phyloP scores from a whole-genome alignment of 2,797 vertebrate species.

The Pipistrellus pipistrellus region DNA sequence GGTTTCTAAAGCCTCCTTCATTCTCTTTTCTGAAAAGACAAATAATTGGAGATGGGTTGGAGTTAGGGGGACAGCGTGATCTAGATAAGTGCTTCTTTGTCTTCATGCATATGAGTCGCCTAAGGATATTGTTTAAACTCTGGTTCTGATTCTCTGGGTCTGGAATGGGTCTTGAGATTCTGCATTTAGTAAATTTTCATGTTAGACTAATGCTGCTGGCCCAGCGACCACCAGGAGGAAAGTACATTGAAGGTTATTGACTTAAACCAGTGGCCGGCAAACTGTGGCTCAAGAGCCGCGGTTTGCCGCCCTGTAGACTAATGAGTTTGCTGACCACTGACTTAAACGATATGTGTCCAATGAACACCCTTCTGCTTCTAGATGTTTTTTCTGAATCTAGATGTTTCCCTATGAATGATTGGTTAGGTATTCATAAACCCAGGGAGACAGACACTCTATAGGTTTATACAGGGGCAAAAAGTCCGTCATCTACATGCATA shows the following conservation, averaged over 20 bases:
- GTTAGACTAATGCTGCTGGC: not conserved
- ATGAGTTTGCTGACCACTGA: not conserved
- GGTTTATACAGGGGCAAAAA: not conserved
- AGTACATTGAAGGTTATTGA: not conserved
- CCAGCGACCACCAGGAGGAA: not conserved
- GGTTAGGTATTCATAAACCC: not conserved
- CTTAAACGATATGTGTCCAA: not conserved
- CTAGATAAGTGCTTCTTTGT: not conserved
- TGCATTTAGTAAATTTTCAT: not conserved
- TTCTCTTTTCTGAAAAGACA: conserved; percentile 52
- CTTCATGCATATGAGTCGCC: not conserved
- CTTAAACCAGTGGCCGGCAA: too few species aligned
- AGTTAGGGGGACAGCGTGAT: not conserved
- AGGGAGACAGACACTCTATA: not conserved
- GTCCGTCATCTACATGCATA: not conserved
- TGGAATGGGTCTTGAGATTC: not conserved
- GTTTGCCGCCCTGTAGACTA: too few species aligned
- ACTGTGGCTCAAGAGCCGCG: too few species aligned
- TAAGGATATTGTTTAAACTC: not conserved
- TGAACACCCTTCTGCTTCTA: not conserved
- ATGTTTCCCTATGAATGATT: not conserved
- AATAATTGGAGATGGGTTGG: not conserved
- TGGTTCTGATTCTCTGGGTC: conserved; percentile 9
- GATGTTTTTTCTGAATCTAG: not conserved
- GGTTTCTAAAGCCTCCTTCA: conserved; percentile 28